Percentiles rank a stretch among this genome's conserved stretches.
phyloP scores from a whole-genome alignment of 37 sponge, comb jelly and placozoan genomes.

The Chondrilla cf. caribensis region DNA sequence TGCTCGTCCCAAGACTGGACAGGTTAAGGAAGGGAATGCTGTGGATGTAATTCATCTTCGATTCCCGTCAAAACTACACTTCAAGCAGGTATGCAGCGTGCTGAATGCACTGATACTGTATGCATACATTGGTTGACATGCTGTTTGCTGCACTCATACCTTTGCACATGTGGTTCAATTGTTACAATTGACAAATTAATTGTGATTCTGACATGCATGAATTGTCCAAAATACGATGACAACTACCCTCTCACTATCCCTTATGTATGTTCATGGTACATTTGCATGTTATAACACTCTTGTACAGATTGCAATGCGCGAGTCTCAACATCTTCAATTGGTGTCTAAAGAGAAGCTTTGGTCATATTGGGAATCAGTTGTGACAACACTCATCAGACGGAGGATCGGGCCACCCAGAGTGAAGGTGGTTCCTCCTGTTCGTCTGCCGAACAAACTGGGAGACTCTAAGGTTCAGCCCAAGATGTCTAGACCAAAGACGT shows the following conservation, averaged over 20 bases:
- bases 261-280: too few species aligned
- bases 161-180: conserved; percentile 39
- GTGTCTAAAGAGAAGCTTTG: conserved; percentile 58
- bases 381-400: conserved; percentile 55
- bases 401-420: conserved; percentile 51
- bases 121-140: background rate
- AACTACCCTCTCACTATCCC: too few species aligned
- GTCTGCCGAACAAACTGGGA: conserved; percentile 66
- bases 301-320: conserved; percentile 65
- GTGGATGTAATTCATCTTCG: background rate
- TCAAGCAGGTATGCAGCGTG: conserved; percentile 13
- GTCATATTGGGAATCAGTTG: conserved; percentile 67
- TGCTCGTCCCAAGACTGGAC: conserved; percentile 1
- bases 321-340: conserved; percentile 46
- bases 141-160: conserved; percentile 23
- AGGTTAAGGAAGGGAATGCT: background rate
- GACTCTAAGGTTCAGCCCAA: background rate
- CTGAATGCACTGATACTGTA: background rate
- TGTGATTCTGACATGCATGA: background rate
- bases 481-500: conserved; percentile 51
- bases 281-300: too few species aligned
- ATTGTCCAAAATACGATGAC: too few species aligned
- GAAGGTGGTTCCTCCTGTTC: conserved; percentile 69
- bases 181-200: background rate
- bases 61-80: conserved; percentile 3